These are phyloP conservation scores for Nothocercus julius DNA, from an alignment of 2,113 vertebrate genomes.

Conservation along the genomic window DNA sequence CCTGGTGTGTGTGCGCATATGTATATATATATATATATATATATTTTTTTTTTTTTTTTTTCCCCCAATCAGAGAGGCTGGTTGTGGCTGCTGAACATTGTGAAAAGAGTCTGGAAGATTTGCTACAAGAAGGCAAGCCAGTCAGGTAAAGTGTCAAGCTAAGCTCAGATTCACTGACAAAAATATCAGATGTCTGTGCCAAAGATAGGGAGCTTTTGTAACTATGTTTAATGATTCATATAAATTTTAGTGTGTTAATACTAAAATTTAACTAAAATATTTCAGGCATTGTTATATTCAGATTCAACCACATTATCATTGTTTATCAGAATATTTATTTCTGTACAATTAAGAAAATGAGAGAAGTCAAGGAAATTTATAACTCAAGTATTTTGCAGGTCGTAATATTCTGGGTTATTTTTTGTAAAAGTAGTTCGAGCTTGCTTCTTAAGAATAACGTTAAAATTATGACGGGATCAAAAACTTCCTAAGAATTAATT, in stretches of 20 bases:
- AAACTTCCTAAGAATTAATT: background rate
- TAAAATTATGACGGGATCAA: background rate
- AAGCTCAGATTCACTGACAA: background rate
- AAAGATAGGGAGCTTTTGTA: background rate
- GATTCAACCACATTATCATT: background rate
- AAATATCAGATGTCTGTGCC: background rate
- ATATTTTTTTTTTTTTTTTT: background rate
- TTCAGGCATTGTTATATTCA: too few relatives aligned
- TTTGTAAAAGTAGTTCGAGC: background rate
- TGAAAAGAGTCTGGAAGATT: slow-evolving; percentile 86
- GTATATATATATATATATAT: too few relatives aligned
- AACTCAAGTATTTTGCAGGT: background rate
- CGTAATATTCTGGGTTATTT: background rate
- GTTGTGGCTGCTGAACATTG: slow-evolving; percentile 96
- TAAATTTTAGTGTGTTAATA: background rate
- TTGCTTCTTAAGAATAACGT: background rate
- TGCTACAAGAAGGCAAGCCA: slow-evolving; percentile 85
- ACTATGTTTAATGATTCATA: background rate
- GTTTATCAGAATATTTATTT: background rate
- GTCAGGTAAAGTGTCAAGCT: slow-evolving; percentile 80
- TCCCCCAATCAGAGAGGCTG: slow-evolving; percentile 86
- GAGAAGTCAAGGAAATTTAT: background rate
- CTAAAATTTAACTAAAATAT: background rate
- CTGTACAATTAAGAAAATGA: background rate
- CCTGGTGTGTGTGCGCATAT: background rate